These are phyloP conservation scores for Drosophila lacertosa DNA, from an alignment of 1,140 invertebrate species.

Conservation along the genomic window DNA sequence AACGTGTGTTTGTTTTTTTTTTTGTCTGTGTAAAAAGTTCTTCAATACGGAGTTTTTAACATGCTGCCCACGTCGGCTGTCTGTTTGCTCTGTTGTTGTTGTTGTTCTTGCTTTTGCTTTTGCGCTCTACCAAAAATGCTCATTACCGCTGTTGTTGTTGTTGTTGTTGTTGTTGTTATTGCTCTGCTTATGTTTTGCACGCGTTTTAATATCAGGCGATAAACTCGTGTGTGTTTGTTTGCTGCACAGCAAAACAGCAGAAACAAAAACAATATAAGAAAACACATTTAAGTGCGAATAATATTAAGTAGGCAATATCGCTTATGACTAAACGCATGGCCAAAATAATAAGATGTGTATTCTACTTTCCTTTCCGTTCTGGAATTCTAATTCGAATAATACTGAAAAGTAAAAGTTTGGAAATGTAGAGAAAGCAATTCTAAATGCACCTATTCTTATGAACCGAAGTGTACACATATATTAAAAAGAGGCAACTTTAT, in stretches of 20 bases:
- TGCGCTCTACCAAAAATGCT: constrained; percentile 11
- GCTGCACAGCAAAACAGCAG: not conserved
- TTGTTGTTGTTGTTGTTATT: constrained; percentile 14
- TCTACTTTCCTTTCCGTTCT: no score
- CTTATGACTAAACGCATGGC: no score
- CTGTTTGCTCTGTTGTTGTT: not conserved
- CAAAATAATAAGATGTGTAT: no score
- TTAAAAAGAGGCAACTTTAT: no score
- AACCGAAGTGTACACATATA: no score
- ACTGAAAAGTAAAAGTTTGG: no score
- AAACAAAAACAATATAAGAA: not conserved
- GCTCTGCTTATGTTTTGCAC: constrained; percentile 8
- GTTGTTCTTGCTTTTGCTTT: constrained; percentile 22
- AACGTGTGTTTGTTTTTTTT: not conserved
- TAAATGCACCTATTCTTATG: no score
- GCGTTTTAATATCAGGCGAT: constrained; percentile 62
- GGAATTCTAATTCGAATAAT: no score
- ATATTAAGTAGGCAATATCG: not conserved
- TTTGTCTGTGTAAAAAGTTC: not conserved
- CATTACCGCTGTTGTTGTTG: constrained; percentile 16
- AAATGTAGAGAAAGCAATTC: no score
- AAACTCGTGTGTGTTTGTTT: constrained; percentile 57
- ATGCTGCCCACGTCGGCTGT: not conserved
- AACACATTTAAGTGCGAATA: constrained; percentile 12
- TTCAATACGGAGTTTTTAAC: constrained; percentile 14